A percentile compares a stretch with the other conserved stretches of the same genome.
Conservation (phyloP, 1,140 invertebrate species). For the Drosophila albomicans region DNA sequence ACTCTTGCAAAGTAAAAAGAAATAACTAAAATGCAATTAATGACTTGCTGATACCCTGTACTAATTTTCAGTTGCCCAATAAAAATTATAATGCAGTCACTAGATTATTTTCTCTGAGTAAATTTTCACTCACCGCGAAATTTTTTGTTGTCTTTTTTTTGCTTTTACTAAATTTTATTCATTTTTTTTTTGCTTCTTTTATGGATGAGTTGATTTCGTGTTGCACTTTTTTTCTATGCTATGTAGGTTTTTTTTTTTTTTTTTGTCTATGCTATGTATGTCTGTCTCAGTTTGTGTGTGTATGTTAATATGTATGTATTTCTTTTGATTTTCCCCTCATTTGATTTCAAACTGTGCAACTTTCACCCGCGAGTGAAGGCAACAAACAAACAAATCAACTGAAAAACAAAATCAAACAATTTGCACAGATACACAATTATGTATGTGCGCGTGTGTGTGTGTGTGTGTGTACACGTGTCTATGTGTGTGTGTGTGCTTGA, state of each 20-base stretch:
- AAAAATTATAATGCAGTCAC: too few species aligned
- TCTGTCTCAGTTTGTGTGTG: not conserved
- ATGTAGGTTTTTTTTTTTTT: conserved; percentile 4
- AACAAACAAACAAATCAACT: conserved; percentile 60
- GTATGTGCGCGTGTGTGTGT: not conserved
- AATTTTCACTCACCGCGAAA: conserved; percentile 40
- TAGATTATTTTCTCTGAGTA: too few species aligned
- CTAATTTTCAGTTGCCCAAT: not conserved
- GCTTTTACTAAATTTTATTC: conserved; percentile 7
- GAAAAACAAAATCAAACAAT: conserved; percentile 39
- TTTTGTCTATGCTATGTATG: conserved; percentile 31
- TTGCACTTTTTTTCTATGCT: conserved; percentile 54
- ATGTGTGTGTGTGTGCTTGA: not conserved
- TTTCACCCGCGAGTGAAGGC: conserved; percentile 60
- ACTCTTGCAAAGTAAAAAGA: not conserved
- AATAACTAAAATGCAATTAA: not conserved
- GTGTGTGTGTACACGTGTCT: not conserved
- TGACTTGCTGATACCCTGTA: conserved; percentile 3
- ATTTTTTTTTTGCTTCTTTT: conserved; percentile 24
- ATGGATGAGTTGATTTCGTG: conserved; percentile 60
- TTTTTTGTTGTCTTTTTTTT: conserved; percentile 7
- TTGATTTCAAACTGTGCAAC: conserved; percentile 69
- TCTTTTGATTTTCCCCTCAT: conserved; percentile 56
- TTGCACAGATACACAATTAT: conserved; percentile 6
- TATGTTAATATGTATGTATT: conserved; percentile 40